These are phyloP conservation scores for Spisula subtruncata DNA, from an alignment of 2,888 invertebrate genomes.

Conservation along the genomic window DNA sequence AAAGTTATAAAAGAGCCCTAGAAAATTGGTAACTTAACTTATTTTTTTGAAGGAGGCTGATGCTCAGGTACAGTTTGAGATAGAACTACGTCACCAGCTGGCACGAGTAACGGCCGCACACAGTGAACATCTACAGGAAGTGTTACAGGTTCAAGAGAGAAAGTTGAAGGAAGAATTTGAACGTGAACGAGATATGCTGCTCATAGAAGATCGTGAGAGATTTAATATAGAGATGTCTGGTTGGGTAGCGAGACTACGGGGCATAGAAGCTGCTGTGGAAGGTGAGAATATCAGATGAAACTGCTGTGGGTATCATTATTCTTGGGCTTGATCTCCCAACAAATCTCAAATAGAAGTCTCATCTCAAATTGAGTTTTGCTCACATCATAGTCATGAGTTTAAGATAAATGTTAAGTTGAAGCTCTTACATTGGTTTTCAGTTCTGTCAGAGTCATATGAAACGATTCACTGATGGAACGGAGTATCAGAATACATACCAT, in stretches of 20 bases:
- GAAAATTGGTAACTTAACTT: background rate
- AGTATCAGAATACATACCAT: too few species aligned
- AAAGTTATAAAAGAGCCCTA: too few species aligned
- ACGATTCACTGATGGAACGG: too few species aligned
- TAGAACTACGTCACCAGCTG: constrained; percentile 92
- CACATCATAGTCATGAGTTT: too few species aligned
- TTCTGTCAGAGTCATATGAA: too few species aligned
- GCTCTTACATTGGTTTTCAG: too few species aligned
- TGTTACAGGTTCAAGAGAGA: constrained; percentile 90
- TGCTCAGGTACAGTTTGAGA: constrained; percentile 88
- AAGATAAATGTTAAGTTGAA: too few species aligned
- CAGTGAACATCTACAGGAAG: constrained; percentile 90
- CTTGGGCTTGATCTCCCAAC: too few species aligned
- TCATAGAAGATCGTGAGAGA: constrained; percentile 91
- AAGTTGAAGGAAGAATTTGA: constrained; percentile 89
- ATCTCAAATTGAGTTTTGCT: too few species aligned
- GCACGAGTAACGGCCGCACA: constrained; percentile 96
- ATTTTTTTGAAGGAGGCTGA: constrained; percentile 81
- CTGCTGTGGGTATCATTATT: too few species aligned
- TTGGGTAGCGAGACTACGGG: constrained; percentile 92
- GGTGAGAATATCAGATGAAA: constrained; percentile 88
- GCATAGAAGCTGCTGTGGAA: constrained; percentile 93
- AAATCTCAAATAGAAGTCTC: too few species aligned
- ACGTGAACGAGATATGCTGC: constrained; percentile 90
- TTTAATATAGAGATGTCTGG: constrained; percentile 92